Base-by-base conservation (phyloP, 2,797 vertebrate species). In the Otolemur crassicaudatus region DNA sequence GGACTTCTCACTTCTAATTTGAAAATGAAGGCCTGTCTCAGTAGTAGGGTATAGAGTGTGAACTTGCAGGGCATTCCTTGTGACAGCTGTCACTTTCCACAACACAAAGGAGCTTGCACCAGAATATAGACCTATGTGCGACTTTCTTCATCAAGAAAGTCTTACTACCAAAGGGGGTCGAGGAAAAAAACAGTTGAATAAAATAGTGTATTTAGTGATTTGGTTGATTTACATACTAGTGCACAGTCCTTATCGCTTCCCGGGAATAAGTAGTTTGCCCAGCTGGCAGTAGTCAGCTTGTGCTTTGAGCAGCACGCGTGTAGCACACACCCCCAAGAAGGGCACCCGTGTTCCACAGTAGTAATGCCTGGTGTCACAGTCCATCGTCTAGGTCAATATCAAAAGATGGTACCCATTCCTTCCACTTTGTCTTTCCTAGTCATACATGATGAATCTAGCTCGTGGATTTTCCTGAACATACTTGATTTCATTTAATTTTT, bases 401-500 rank as follows among this genome's bases (percentile, higher is more conserved):
- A 23, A 63, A 76, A 90, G 49, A 82, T 16, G n/a, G 4, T 72
- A 46, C 53, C 25, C 37, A 31, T 89, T 87, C 12, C 27, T 92
- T 94, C 34, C 49, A 73, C 92, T n/a, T 40, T 87, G 83, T 53
- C 58, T 43, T 95, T 89, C 10, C 29, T 85, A 16, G 69, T 88
- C 93, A 69, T 2, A 72, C 8, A 14, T 49, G 2, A 49, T 83
- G 10, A 87, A 79, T 85, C 22, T 70, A 65, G 72, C 17, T 69
- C 63, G 25, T 77, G 25, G 63, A 49, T 96, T 85, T 95, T 89
- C 34, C 34, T 86, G 22, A 89, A 69, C 29, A 69, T 49, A 91
- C 40, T 94, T 91, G 19, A 77, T 81, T 89, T 85, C 3, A 25
- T 49, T 89, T 67, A 49, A 67, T 72, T 88, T 92, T 87, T 92